Percentiles rank a stretch among this genome's conserved stretches.
phyloP scores from a whole-genome alignment of 2,113 vertebrate species.

The Gadus macrocephalus region DNA sequence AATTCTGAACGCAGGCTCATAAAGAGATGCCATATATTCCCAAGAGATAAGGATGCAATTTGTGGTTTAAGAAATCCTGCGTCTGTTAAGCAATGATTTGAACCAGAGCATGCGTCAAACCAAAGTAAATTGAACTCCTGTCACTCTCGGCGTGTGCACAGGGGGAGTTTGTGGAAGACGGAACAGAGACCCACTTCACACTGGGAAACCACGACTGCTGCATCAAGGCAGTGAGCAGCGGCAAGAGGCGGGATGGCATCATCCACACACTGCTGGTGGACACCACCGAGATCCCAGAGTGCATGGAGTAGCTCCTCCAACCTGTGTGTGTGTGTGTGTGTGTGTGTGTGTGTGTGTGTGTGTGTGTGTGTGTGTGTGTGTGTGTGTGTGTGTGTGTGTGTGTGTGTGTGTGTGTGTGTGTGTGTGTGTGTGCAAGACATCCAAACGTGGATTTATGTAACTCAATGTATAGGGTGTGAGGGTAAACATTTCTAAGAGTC shows the following conservation, averaged over 20 bases:
- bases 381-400: background rate
- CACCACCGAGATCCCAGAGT: constrained; percentile 83
- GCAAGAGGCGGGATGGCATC: constrained; percentile 90
- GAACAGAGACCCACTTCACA: constrained; percentile 95
- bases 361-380: background rate
- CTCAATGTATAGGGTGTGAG: background rate
- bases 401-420: background rate
- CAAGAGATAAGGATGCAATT: no score
- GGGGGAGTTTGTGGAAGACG: constrained; percentile 99
- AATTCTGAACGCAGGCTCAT: no score
- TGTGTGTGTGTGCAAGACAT: background rate
- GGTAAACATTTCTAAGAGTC: background rate
- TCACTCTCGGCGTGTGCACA: constrained; percentile 39
- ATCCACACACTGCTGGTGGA: constrained; percentile 92
- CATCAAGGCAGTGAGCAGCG: constrained; percentile 97
- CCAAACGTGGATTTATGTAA: background rate
- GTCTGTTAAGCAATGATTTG: no score
- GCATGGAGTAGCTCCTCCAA: constrained; percentile 61
- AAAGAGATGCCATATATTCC: no score
- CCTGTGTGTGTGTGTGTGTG: no score
- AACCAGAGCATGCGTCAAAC: no score
- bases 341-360: no score
- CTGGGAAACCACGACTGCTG: constrained; percentile 86
- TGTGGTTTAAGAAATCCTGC: no score
- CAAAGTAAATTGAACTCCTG: no score